phyloP scores from a whole-genome alignment of 2,113 vertebrate genomes.

The Menura novaehollandiae region DNA sequence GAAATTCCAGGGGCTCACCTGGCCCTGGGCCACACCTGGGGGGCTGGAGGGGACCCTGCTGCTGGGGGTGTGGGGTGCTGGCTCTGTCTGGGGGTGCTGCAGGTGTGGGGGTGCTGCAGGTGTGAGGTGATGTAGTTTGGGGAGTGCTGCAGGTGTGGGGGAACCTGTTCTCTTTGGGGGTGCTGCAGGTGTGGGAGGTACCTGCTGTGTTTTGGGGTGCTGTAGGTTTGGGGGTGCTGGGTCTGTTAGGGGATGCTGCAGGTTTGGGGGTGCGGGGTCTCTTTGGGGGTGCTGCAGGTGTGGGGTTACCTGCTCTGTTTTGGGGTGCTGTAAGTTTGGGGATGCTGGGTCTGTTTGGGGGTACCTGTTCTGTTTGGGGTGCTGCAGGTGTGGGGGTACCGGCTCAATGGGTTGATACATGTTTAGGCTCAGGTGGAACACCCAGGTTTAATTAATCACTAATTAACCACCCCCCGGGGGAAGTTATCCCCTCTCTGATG shows the following conservation, averaged over 20 bases:
- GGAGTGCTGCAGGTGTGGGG: too few species aligned
- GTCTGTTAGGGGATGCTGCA: background rate
- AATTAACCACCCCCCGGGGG: background rate
- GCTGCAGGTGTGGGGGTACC: background rate
- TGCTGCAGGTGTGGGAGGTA: background rate
- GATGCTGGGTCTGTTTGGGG: too few species aligned
- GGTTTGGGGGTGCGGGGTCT: background rate
- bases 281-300: too few species aligned
- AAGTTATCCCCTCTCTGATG: background rate
- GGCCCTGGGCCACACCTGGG: background rate
- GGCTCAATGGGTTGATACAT: background rate
- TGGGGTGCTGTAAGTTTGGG: background rate
- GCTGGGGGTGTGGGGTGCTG: too few species aligned
- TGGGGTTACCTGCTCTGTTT: too few species aligned
- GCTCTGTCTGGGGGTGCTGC: too few species aligned
- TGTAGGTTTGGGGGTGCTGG: background rate
- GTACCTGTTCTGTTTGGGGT: background rate
- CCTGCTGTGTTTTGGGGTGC: background rate
- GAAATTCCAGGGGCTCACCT: background rate
- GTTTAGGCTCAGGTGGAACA: background rate
- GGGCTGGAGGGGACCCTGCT: background rate
- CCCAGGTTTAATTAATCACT: background rate
- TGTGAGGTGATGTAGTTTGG: too few species aligned
- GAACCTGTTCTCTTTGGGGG: too few species aligned
- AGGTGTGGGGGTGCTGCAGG: background rate